These are phyloP conservation scores for Eupithecia vulgata DNA, from an alignment of 2,888 invertebrate genomes.

Conservation along the genomic window DNA sequence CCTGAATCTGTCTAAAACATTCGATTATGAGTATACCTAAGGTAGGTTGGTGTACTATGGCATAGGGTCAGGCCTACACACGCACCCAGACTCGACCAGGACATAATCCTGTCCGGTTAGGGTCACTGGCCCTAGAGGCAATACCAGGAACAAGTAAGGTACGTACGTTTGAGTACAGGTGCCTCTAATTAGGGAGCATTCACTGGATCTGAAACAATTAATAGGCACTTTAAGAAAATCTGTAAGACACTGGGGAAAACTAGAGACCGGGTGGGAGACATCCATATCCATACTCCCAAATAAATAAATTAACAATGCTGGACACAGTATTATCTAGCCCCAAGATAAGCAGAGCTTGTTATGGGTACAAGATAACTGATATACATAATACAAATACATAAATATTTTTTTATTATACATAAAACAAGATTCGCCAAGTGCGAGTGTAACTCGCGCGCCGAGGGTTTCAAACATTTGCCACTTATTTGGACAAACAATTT, in stretches of 20 bases:
- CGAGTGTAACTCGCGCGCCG: no score
- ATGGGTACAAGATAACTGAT: no score
- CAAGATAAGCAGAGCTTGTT: no score
- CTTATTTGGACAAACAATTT: no score
- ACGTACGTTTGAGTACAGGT: constrained; percentile 96
- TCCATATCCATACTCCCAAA: no score
- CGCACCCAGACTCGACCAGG: constrained; percentile 97
- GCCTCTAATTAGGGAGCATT: constrained; percentile 94
- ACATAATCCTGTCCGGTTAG: constrained; percentile 97
- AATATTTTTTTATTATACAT: no score
- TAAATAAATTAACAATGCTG: no score
- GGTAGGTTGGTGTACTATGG: constrained; percentile 17
- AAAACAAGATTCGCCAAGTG: no score
- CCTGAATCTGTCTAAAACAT: background rate
- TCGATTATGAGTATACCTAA: background rate
- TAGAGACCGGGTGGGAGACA: no score
- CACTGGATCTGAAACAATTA: constrained; percentile 87
- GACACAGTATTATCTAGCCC: no score
- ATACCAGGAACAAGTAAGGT: constrained; percentile 95
- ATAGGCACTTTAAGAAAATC: background rate
- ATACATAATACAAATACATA: no score
- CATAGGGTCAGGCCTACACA: constrained; percentile 87
- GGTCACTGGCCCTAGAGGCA: constrained; percentile 95
- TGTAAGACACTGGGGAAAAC: background rate
- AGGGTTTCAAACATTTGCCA: no score